Evolutionary conservation across 2,113 vertebrate genomes (phyloP), one percentile per base, ranked within the genome.

Genomic region (Oreochromis aureus): DNA sequence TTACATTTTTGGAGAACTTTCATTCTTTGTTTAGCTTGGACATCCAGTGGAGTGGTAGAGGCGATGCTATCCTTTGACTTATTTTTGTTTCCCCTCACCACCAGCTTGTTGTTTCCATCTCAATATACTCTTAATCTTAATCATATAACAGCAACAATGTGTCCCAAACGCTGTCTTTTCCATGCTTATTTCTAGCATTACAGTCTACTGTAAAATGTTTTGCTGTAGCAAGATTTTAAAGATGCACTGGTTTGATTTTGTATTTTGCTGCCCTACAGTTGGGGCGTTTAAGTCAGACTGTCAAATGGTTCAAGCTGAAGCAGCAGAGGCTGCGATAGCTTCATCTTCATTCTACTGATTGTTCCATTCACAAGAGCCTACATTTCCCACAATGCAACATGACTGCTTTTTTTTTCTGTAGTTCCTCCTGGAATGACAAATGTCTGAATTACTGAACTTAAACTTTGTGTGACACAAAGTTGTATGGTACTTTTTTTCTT

Each of bases 1-100:
- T 80, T 48, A n/a, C 7, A 10, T 54, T 41, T 85, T 73, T 44
- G 3, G 3, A 39, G 34, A 78, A 19, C 58, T 53, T 53, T 48
- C 73, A 24, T 80, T 66, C 22, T 51, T 81, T 32, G 58, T 9
- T 81, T 58, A 61, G 39, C 80, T 87, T 90, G 80, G 91, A 91
- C 86, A 93, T 92, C 90, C 90, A 90, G 11, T n/a, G 10, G 53
- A 78, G 71, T 48, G 44, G 83, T 56, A n/a, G 54, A 66, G 83
- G 80, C 30, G 36, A 69, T 76, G 58, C 8, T 54, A 82, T 56
- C 32, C 18, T 81, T 30, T 34, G 16, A 48, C 36, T 61, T 78
- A 18, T 54, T 71, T 61, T 73, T 30, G 12, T 54, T 81, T 80
- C 8, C 61, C 46, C 71, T 90, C 71, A 34, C 46, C 46, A 78